phyloP scores from a whole-genome alignment of 1,140 invertebrate genomes.

The Magallana gigas region DNA sequence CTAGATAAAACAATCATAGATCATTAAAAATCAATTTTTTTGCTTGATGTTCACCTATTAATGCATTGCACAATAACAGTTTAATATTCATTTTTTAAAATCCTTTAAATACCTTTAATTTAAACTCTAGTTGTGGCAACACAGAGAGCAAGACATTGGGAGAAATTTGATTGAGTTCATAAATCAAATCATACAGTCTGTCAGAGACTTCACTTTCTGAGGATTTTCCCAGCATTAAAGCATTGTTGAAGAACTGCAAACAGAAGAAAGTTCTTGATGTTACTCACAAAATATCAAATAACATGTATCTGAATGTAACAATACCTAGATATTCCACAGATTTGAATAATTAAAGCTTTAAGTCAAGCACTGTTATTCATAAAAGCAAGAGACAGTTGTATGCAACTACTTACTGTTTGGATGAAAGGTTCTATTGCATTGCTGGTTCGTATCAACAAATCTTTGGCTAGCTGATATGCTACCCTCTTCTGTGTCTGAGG shows the following conservation, averaged over 20 bases:
- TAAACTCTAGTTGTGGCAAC: constrained; percentile 91
- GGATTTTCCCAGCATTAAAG: constrained; percentile 91
- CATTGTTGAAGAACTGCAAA: constrained; percentile 95
- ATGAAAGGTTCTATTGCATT: constrained; percentile 96
- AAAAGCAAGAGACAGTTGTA: too few relatives aligned
- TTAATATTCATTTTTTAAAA: neutral
- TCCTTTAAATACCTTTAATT: constrained; percentile 77
- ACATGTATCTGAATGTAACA: neutral
- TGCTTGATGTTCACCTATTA: neutral
- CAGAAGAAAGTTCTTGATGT: constrained; percentile 48
- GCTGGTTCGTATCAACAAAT: constrained; percentile 93
- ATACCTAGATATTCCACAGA: neutral
- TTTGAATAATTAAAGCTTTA: neutral
- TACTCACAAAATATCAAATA: neutral
- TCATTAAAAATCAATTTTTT: neutral
- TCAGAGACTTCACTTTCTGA: constrained; percentile 77
- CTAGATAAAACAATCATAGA: constrained; percentile 75
- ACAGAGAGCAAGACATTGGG: constrained; percentile 92
- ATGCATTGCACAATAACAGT: neutral
- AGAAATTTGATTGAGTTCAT: constrained; percentile 96
- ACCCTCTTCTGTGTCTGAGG: constrained; percentile 89
- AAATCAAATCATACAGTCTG: constrained; percentile 94
- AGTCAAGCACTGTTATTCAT: too few relatives aligned
- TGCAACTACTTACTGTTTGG: constrained; percentile 86
- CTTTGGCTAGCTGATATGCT: constrained; percentile 93